Evolutionary conservation across 2,113 vertebrate species (phyloP), one percentile per base, ranked within the genome.

Genomic region (Pagrus major): DNA sequence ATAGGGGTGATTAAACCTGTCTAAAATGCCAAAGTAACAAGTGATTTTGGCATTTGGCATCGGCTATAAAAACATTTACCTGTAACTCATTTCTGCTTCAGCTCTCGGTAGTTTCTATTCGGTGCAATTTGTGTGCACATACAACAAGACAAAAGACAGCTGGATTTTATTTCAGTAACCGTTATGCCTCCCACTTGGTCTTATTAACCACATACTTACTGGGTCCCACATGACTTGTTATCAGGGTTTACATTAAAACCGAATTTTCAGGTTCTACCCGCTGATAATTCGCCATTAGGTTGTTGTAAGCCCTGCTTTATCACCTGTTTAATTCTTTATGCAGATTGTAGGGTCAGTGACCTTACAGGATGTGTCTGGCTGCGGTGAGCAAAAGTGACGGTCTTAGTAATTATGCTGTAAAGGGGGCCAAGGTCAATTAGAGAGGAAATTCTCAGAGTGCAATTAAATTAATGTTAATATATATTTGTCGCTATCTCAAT

Each of bases 271-370:
- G 83, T 91, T 87, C 74, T 58, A 73, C 46, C n/a, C 20, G 72
- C 76, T 80, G 78, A 90, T 94, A 80, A 93, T 89, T 88, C 31
- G 25, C 91, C 82, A 91, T 93, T 92, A 92, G 84, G 73, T 76
- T 35, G 78, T 82, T 88, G 87, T 91, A 89, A 90, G 76, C 55
- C 60, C 51, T 41, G 69, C 86, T 92, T 91, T 84, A 93, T 92
- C 87, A 65, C 73, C 88, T 86, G 88, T 81, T 94, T 91, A 89
- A 94, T 92, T 92, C 88, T 76, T 83, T 80, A 84, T 92, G 90
- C 87, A 91, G 89, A 90, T 88, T 82, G 80, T 27, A 29, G 86
- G 91, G 93, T 93, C 90, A 60, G 51, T 51, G 89, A 93, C 91
- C 91, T 89, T 76, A 91, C 87, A 85, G 71, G 64, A 85, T 70